Base-by-base conservation (phyloP, 2,888 invertebrate species). In the Scelioninae gen. 2 region DNA sequence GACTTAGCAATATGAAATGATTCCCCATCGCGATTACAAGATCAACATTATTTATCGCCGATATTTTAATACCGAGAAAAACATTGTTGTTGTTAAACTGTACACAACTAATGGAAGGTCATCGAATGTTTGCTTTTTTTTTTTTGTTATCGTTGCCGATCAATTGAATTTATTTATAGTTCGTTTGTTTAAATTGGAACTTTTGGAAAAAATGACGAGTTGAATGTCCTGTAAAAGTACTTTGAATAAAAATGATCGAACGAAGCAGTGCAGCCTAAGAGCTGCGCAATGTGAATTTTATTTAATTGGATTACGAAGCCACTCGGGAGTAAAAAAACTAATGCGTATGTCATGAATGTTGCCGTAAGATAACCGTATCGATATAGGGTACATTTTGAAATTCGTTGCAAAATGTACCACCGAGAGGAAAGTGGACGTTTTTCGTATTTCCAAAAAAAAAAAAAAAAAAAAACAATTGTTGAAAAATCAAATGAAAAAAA, bases 251-350 rank as follows among this genome's bases (percentile, higher is more conserved):
- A 81, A 79, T 77, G 79, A 81, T 81, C 79, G 79, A 82, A 78
- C 71, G 60, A 75, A 72, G 67, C 77, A 74, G 61, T 75, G 79
- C 81, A 83, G 81, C 81, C 82, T 79, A 81, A 79, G 76, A 81
- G 81, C 81, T 81, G 71, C 55, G 50, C 10, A n/a, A n/a, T 55
- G 64, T 28, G 35, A 64, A 64, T 55, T 64, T 80, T 80, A 75
- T 80, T 83, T 82, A 84, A 83, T 81, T 80, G 83, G 84, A 84
- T 84, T 84, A 84, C 82, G 84, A 84, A 84, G 84, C 84, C 84
- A 80, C 79, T 80, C 77, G 75, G 80, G 81, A 82, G 79, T 80
- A 78, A 64, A n/a, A n/a, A 53, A 61, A 60, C 35, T 55, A 67
- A 48, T 48, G 50, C 33, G 53, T 52, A 35, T 52, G 68, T 53